Base-by-base conservation (phyloP, 2,888 invertebrate genomes). In the Volucella inanis region DNA sequence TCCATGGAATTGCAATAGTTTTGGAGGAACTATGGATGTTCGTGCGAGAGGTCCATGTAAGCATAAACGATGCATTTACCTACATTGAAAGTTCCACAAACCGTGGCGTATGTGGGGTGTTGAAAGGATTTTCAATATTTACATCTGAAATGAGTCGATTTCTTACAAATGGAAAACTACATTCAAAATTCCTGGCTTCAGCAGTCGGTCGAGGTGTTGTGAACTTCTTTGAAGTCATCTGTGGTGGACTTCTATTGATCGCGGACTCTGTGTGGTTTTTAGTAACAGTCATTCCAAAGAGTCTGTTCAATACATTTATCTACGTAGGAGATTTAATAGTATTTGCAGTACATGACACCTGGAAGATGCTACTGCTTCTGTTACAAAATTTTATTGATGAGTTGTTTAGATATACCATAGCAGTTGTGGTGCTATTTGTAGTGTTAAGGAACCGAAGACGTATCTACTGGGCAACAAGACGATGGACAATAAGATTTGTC, bases 11-110 rank as follows among this genome's bases (percentile, higher is more conserved):
- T 8, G 72, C 31, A 0, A 81, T 88, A 52, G 79, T 88, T 64
- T 70, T 87, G 0, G 89, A 89, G 50, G 89, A 88, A 43, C 75
- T 89, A 8, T 88, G 87, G 82, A 14, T 76, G 6, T 88, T 89
- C 49, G 11, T 88, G 0, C 74, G 80, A 8, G 88, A 88, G 31
- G 81, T 88, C 1, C 78, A 88, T 59, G 12, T 39, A 9, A 87
- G 75, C 50, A 10, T 88, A 8, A 72, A 67, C 49, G 86, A 81
- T 1, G 76, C 76, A 49, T 52, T 64, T 62, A 39, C 59, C 1
- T 88, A 88, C 62, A 75, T 87, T 4, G 81, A 84, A 9, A 87
- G 43, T 8, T 88, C 88, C 1, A 82, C 88, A 0, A 88, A 87
- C 70, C 75, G 76, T 0, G 87, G 87, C 0, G 67, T 88, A 2